These are phyloP conservation scores for Ypsolopha scabrella DNA, from an alignment of 2,888 invertebrate genomes.

Conservation along the genomic window DNA sequence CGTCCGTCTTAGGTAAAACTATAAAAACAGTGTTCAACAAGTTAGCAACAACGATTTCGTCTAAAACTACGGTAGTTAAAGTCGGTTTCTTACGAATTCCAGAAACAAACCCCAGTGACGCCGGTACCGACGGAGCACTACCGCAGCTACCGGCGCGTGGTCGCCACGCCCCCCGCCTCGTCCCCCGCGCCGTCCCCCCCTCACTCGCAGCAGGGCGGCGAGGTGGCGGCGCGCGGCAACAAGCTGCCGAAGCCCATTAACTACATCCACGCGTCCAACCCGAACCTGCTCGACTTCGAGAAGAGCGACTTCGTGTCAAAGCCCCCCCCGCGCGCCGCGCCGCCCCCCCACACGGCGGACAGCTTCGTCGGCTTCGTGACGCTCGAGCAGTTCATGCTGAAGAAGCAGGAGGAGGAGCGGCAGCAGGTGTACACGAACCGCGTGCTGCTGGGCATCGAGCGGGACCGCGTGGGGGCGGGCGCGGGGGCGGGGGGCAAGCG, in stretches of 20 bases:
- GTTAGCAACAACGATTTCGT: too few relatives aligned
- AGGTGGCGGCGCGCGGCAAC: conserved; percentile 14
- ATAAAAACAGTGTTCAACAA: too few relatives aligned
- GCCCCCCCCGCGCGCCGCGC: background rate
- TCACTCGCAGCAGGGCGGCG: conserved; percentile 1
- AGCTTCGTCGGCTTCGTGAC: conserved; percentile 74
- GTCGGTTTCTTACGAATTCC: background rate
- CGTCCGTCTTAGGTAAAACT: too few relatives aligned
- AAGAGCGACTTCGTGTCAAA: conserved; percentile 35
- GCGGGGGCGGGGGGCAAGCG: conserved; percentile 3
- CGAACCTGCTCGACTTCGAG: conserved; percentile 75
- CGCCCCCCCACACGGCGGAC: background rate
- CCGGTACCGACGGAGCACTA: conserved; percentile 85
- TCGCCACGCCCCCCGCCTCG: conserved; percentile 19
- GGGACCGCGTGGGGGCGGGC: conserved; percentile 18
- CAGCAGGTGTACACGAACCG: conserved; percentile 69
- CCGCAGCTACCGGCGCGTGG: conserved; percentile 78
- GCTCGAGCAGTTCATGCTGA: conserved; percentile 82
- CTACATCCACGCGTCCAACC: conserved; percentile 79
- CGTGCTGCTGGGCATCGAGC: conserved; percentile 64
- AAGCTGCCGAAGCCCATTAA: conserved; percentile 61
- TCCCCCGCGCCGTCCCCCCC: conserved; percentile 1
- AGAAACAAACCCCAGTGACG: conserved; percentile 24
- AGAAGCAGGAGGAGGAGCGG: conserved; percentile 79
- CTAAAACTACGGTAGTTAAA: background rate